These are phyloP conservation scores for Acanthosepion lycidas DNA, from an alignment of 2,888 invertebrate genomes.

Conservation along the genomic window DNA sequence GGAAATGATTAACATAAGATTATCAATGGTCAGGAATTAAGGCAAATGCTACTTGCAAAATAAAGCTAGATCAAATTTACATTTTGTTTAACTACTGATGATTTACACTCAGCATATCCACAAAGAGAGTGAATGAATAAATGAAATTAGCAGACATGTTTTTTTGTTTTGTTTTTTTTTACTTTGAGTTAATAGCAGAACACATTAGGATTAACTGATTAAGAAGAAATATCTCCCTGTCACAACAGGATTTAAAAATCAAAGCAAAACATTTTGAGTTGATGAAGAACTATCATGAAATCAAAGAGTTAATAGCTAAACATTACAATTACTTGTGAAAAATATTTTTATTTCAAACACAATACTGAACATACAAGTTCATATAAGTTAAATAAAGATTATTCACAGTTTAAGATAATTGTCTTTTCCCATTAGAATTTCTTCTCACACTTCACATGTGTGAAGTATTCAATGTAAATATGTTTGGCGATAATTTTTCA, in stretches of 20 bases:
- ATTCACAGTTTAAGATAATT: not conserved
- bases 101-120: not conserved
- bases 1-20: not conserved
- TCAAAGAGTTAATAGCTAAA: too few species aligned
- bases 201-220: not conserved
- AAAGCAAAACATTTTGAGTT: too few species aligned
- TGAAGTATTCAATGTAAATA: constrained; percentile 33
- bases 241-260: too few species aligned
- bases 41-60: not conserved
- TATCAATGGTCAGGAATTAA: not conserved
- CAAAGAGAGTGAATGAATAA: not conserved
- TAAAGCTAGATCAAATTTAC: not conserved
- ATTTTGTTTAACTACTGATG: not conserved
- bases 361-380: not conserved
- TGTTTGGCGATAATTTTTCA: not conserved
- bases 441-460: not conserved
- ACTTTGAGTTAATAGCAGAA: not conserved
- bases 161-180: not conserved
- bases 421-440: not conserved
- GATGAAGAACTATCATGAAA: too few species aligned
- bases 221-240: not conserved
- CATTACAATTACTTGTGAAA: too few species aligned
- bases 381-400: constrained; percentile 15
- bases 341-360: not conserved
- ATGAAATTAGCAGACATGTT: not conserved